Evolutionary conservation across 1,140 invertebrate genomes (phyloP), one percentile per base, ranked within the genome.

Genomic region (Eciton burchellii): DNA sequence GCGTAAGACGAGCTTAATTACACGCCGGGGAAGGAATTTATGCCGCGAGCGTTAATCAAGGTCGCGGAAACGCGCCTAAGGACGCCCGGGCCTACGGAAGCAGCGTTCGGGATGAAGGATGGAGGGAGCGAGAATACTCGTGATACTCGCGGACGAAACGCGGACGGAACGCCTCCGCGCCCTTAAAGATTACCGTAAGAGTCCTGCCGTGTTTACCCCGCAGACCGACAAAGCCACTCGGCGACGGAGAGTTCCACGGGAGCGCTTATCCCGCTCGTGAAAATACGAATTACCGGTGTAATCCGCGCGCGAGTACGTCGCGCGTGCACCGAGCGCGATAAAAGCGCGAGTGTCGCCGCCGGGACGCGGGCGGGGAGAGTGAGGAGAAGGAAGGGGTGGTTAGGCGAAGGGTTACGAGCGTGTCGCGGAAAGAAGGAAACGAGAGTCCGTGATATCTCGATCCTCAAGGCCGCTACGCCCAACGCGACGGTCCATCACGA

Each of bases 401-500:
- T 63, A 29, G 52, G 19, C 24, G 35, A 26, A 14, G 54, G 74
- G 52, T 62, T 49, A 74, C 57, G 60, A 82, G 62, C 29, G 54
- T 62, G 56, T n/a, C 82, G 54, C 11, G 49, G 21, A 29, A 54
- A 60, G 83, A 82, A 72, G 71, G 72, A 84, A 81, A 60, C 26
- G 49, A 73, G 73, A 66, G 71, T 81, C 45, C 9, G 35, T 35
- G 63, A 68, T 59, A 66, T 81, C 65, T 62, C 59, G 86, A 83
- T 85, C 73, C 71, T 85, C 65, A 88, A 85, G 85, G 86, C 73
- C 29, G 54, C 70, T 57, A 81, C 82, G 79, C 62, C 83, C 81
- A 84, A 26, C 68, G 85, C 82, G 62, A n/a, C n/a, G n/a, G n/a
- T n/a, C n/a, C 73, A 81, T 83, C 77, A 76, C 60, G 73, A 83